Conservation (phyloP, 2,113 vertebrate species). For the Callaeas wilsoni region DNA sequence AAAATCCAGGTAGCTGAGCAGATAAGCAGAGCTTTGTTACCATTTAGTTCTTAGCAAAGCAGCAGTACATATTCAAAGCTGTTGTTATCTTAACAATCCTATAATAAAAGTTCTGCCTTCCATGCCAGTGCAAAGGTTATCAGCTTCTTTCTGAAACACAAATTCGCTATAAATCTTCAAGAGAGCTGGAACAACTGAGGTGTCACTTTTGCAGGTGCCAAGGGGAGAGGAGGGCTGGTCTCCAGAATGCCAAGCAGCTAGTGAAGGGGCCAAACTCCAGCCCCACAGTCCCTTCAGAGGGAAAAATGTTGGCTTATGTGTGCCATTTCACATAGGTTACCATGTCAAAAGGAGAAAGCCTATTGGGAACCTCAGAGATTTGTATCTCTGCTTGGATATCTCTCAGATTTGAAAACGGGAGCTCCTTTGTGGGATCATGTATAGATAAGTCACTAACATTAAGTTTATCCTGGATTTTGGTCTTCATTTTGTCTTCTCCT, state of each 20-base stretch:
- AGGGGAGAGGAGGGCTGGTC: neutral
- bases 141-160: slow-evolving; percentile 6
- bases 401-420: neutral
- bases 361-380: neutral
- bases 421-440: neutral
- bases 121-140: slow-evolving; percentile 27
- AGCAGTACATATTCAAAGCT: neutral
- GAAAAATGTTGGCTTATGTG: neutral
- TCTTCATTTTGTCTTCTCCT: neutral
- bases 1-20: neutral
- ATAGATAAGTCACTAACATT: neutral
- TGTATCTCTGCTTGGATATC: neutral
- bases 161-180: neutral
- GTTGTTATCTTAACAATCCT: slow-evolving; percentile 2
- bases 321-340: neutral
- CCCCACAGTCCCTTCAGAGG: neutral
- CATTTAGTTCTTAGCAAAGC: neutral
- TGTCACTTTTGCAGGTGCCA: neutral
- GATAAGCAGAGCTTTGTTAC: neutral
- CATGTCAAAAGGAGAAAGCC: neutral
- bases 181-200: neutral
- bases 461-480: neutral
- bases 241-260: neutral
- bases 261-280: neutral
- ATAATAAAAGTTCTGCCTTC: slow-evolving; percentile 9